Evolutionary conservation across 2,797 vertebrate genomes (phyloP).

Genomic region (Aldrovandia affinis): DNA sequence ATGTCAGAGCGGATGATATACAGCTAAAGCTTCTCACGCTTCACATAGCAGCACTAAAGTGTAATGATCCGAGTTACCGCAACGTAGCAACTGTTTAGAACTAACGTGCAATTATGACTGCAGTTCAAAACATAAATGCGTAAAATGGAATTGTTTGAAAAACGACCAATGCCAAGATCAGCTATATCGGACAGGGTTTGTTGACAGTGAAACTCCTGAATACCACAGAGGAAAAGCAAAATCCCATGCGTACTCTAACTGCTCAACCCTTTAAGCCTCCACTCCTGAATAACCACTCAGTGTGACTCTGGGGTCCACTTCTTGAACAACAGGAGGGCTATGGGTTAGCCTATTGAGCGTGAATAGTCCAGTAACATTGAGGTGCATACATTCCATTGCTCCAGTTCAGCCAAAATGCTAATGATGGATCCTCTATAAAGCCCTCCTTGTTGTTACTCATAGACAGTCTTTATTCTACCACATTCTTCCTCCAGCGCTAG

Average conservation of each 20-base stretch:
- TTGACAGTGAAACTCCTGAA: neutral
- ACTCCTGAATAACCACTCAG: neutral
- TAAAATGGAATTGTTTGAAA: neutral
- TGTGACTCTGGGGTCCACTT: neutral
- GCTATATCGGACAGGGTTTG: neutral
- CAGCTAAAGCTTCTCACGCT: neutral
- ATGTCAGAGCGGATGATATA: conserved; percentile 7
- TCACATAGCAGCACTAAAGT: neutral
- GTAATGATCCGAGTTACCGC: neutral
- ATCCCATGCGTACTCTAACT: neutral
- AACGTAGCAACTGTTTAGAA: neutral
- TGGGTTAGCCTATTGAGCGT: neutral
- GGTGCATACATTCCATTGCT: neutral
- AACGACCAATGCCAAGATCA: neutral
- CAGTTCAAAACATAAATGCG: neutral
- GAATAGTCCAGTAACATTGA: neutral
- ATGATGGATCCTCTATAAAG: conserved; percentile 1
- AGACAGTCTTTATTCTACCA: conserved; percentile 12
- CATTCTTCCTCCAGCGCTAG: neutral
- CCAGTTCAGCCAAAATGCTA: conserved; percentile 3
- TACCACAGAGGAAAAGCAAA: neutral
- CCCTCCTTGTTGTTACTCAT: conserved; percentile 14
- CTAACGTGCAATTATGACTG: neutral
- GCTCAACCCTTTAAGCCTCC: neutral
- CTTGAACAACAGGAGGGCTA: neutral